These are phyloP conservation scores for Myotis daubentonii DNA, from an alignment of 2,797 vertebrate species.

Conservation along the genomic window DNA sequence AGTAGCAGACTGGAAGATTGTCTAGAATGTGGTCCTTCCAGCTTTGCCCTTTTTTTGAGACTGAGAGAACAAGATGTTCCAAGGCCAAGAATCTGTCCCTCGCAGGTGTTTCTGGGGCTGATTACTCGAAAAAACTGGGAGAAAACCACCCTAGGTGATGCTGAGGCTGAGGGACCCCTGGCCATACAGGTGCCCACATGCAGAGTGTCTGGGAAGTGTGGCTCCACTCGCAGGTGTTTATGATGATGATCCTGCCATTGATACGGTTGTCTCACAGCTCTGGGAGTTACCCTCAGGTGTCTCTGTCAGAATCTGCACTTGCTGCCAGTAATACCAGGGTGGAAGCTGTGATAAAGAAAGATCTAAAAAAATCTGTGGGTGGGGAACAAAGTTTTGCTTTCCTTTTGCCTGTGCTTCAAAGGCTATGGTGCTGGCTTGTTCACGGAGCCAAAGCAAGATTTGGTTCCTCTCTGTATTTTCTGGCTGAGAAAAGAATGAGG, in stretches of 20 bases:
- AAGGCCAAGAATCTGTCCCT: background rate
- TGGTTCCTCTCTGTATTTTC: background rate
- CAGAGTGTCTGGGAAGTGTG: background rate
- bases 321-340: background rate
- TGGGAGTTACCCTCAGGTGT: background rate
- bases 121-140: background rate
- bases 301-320: background rate
- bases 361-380: background rate
- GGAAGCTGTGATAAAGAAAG: background rate
- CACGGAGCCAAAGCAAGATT: background rate
- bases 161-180: background rate
- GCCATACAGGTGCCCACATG: fast-evolving
- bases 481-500: background rate
- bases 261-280: background rate
- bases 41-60: background rate
- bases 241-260: background rate
- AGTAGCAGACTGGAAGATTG: background rate
- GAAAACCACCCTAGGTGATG: background rate
- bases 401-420: background rate
- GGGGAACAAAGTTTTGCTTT: background rate
- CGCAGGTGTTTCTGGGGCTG: background rate
- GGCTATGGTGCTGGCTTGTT: background rate
- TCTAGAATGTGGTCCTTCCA: background rate
- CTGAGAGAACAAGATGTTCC: background rate
- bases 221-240: background rate